Percentiles rank a stretch among this genome's conserved stretches.
Evolutionary conservation across 1,140 invertebrate genomes (phyloP).

Genomic region (Hesperophylax magnus): DNA sequence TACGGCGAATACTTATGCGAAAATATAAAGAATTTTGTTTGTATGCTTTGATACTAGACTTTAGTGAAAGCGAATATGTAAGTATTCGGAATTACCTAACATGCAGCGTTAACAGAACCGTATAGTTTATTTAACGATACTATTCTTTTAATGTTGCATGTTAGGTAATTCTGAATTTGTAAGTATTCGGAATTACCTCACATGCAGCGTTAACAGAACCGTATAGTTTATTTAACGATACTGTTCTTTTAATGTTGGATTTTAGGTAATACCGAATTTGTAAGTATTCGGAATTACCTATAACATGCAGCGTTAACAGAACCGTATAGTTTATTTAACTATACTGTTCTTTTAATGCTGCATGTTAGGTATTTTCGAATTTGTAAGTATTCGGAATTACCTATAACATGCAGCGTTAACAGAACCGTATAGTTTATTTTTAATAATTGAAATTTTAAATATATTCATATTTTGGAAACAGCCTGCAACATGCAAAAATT

Average conservation of each 20-base stretch:
- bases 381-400: slow-evolving; percentile 2
- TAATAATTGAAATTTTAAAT: neutral
- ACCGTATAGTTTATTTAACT: no score
- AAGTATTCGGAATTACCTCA: no score
- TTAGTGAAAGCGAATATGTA: slow-evolving; percentile 15
- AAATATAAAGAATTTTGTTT: slow-evolving; percentile 37
- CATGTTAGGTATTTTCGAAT: no score
- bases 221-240: no score
- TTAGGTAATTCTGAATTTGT: no score
- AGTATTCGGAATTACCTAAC: neutral
- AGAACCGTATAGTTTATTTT: neutral
- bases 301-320: no score
- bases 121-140: neutral
- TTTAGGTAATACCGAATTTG: no score
- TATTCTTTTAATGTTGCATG: no score
- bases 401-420: neutral
- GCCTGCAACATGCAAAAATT: slow-evolving; percentile 30
- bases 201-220: no score
- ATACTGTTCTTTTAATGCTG: no score
- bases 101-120: neutral
- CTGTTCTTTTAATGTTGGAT: no score
- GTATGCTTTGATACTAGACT: slow-evolving; percentile 7
- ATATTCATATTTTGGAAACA: neutral
- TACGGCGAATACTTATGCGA: slow-evolving; percentile 40
- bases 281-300: no score